A percentile compares a stretch with the other conserved stretches of the same genome.
Conservation (phyloP, 1,140 invertebrate genomes). For the Drosophila carrolli region DNA sequence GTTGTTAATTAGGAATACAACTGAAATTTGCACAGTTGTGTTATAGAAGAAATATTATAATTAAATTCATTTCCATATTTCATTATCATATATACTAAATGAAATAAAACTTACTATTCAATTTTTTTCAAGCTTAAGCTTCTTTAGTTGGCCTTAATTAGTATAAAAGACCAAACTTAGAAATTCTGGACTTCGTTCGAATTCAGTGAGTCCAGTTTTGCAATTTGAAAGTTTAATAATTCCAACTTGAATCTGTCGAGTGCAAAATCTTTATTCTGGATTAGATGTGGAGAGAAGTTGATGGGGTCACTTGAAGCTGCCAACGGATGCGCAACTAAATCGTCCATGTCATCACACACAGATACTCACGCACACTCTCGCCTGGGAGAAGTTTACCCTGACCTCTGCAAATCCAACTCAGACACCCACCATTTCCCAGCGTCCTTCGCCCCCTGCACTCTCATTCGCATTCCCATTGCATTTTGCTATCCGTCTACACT, state of each 20-base stretch:
- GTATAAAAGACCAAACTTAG: slow-evolving; percentile 6
- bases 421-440: slow-evolving; percentile 1
- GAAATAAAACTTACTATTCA: too few species aligned
- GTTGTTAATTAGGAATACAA: too few species aligned
- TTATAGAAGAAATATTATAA: too few species aligned
- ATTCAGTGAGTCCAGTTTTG: slow-evolving; percentile 25
- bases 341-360: slow-evolving; percentile 71
- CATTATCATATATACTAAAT: too few species aligned
- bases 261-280: slow-evolving; percentile 37
- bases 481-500: slow-evolving; percentile 78
- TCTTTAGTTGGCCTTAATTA: slow-evolving; percentile 3
- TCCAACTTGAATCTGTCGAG: slow-evolving; percentile 40
- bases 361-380: slow-evolving; percentile 12
- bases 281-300: slow-evolving; percentile 8
- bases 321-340: slow-evolving; percentile 70
- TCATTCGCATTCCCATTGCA: slow-evolving; percentile 67
- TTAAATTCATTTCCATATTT: too few species aligned
- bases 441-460: slow-evolving; percentile 12
- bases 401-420: slow-evolving; percentile 5
- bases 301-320: slow-evolving; percentile 53
- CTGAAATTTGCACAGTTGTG: too few species aligned
- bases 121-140: not conserved
- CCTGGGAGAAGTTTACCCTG: slow-evolving; percentile 17
- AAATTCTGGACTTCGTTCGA: slow-evolving; percentile 13
- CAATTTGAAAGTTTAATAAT: slow-evolving; percentile 37